These are phyloP conservation scores for Bedellia somnulentella DNA, from an alignment of 2,888 invertebrate species.

Conservation along the genomic window DNA sequence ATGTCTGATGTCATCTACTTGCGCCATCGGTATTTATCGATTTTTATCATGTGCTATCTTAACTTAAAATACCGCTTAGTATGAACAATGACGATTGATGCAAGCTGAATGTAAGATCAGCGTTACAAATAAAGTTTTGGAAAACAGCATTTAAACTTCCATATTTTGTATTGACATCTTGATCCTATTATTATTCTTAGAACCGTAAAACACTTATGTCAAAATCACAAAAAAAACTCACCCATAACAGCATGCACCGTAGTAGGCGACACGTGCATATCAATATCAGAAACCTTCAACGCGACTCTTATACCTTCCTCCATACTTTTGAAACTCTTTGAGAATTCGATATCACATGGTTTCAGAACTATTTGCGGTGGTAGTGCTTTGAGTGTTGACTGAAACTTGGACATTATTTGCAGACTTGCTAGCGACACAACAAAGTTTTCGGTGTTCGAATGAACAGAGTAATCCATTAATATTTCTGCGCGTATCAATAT, in stretches of 20 bases:
- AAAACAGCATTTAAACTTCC: too few relatives aligned
- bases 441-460: conserved; percentile 65
- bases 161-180: too few relatives aligned
- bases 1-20: too few relatives aligned
- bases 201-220: too few relatives aligned
- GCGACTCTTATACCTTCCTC: conserved; percentile 69
- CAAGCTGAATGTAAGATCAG: too few relatives aligned
- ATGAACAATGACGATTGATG: too few relatives aligned
- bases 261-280: conserved; percentile 71
- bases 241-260: conserved; percentile 72
- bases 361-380: conserved; percentile 64
- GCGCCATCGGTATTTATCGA: too few relatives aligned
- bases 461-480: conserved; percentile 69
- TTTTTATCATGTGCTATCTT: too few relatives aligned
- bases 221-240: conserved; percentile 14
- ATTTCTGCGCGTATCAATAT: conserved; percentile 70
- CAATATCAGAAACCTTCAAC: conserved; percentile 67
- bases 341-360: conserved; percentile 72
- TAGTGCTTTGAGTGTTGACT: conserved; percentile 50
- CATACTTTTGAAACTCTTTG: conserved; percentile 60
- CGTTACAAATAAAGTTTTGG: too few relatives aligned
- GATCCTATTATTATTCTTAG: too few relatives aligned
- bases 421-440: conserved; percentile 47
- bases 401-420: conserved; percentile 60
- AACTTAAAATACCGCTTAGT: too few relatives aligned